Evolutionary conservation across 2,888 invertebrate species (phyloP).

Genomic region (Pandemis cinnamomeana): DNA sequence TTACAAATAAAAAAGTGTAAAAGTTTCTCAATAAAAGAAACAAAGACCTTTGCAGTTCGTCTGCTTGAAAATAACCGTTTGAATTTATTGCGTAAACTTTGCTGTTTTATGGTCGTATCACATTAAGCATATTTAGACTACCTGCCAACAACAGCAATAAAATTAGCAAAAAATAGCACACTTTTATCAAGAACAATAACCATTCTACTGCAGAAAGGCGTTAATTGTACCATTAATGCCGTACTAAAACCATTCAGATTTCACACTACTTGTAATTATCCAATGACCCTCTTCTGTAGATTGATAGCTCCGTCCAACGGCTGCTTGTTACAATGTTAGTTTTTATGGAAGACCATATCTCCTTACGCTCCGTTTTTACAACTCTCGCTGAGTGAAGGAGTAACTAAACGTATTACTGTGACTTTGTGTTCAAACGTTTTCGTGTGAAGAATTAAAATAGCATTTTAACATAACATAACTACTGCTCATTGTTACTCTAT

Average conservation of each 20-base stretch:
- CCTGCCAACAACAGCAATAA: conserved; percentile 18
- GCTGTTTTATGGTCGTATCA: conserved; percentile 12
- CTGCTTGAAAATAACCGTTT: conserved; percentile 14
- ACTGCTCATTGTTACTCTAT: no score
- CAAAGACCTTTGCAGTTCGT: conserved; percentile 1
- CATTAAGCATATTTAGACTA: conserved; percentile 9
- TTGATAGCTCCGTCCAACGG: conserved; percentile 56
- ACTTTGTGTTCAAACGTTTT: conserved; percentile 24
- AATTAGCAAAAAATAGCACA: conserved; percentile 28
- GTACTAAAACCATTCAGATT: conserved; percentile 60
- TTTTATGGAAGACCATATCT: conserved; percentile 57
- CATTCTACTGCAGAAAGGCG: conserved; percentile 48
- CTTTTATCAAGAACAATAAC: conserved; percentile 51
- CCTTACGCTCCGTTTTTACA: conserved; percentile 51
- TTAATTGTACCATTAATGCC: conserved; percentile 61
- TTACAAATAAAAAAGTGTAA: background rate
- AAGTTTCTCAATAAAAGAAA: conserved; percentile 10
- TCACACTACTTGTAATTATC: conserved; percentile 53
- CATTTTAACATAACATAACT: background rate
- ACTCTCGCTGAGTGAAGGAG: conserved; percentile 42
- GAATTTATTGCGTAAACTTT: conserved; percentile 13
- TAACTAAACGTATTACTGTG: conserved; percentile 35
- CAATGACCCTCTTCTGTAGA: conserved; percentile 48
- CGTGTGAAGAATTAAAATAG: conserved; percentile 4
- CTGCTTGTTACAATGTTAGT: conserved; percentile 56